Conservation (phyloP, 2,113 vertebrate species). For the Forbesichthys agassizii region DNA sequence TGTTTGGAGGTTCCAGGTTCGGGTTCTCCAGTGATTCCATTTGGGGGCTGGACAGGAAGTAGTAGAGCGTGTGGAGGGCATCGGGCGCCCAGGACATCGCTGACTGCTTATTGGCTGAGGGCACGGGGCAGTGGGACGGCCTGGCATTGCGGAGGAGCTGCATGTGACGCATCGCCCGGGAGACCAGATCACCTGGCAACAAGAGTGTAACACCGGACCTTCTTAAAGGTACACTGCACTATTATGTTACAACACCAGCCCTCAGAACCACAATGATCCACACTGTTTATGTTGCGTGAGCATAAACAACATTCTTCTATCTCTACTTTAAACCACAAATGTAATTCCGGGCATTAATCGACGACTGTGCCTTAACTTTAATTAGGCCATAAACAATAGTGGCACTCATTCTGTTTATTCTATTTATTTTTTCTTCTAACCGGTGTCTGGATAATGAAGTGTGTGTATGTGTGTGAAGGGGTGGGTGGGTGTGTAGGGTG, state of each 20-base stretch:
- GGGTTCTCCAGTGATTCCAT: slow-evolving; percentile 94
- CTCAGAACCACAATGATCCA: too few species aligned
- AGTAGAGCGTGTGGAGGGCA: slow-evolving; percentile 90
- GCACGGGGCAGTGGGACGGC: slow-evolving; percentile 69
- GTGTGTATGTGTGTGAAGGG: neutral
- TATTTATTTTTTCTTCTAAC: neutral
- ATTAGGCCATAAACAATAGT: neutral
- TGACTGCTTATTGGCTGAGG: slow-evolving; percentile 73
- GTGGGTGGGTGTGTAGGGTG: neutral
- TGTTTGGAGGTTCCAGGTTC: slow-evolving; percentile 86
- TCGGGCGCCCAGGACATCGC: slow-evolving; percentile 88
- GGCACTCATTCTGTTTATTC: neutral
- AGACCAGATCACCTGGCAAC: slow-evolving; percentile 89
- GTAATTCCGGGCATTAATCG: neutral
- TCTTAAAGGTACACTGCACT: neutral
- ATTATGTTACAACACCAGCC: neutral
- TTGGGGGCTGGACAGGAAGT: slow-evolving; percentile 89
- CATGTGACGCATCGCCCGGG: slow-evolving; percentile 92
- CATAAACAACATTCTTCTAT: neutral
- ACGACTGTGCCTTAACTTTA: too few species aligned
- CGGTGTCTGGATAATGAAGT: slow-evolving; percentile 19
- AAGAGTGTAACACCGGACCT: neutral
- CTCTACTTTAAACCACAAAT: neutral
- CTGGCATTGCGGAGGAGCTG: slow-evolving; percentile 79
- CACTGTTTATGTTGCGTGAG: neutral